Percentiles rank a stretch among this genome's conserved stretches.
phyloP scores from a whole-genome alignment of 1,140 invertebrate species.

The Hylaeus volcanicus region DNA sequence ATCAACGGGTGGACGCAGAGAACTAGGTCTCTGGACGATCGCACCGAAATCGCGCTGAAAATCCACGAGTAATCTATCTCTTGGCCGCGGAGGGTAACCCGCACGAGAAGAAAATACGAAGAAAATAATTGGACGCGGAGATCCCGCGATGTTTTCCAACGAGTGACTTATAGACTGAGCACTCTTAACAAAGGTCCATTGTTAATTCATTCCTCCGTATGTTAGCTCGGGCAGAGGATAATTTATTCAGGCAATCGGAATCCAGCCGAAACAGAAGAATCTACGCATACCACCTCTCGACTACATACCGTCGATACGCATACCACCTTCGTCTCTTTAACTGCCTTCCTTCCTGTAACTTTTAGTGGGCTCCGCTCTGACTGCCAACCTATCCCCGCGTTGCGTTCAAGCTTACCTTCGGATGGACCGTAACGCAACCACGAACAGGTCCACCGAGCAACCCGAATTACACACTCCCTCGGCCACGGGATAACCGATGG shows the following conservation, averaged over 20 bases:
- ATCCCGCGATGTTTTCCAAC: not conserved
- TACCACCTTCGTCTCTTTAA: conserved; percentile 46
- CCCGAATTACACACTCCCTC: conserved; percentile 60
- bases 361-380: conserved; percentile 21
- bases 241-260: conserved; percentile 47
- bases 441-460: conserved; percentile 17
- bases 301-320: conserved; percentile 31
- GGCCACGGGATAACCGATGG: not conserved
- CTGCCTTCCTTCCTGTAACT: conserved; percentile 51
- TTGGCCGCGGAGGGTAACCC: no score
- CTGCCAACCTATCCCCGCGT: not conserved
- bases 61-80: no score
- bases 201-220: conserved; percentile 36
- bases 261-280: conserved; percentile 35
- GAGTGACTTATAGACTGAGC: conserved; percentile 41
- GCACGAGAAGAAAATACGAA: conserved; percentile 2
- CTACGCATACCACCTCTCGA: conserved; percentile 24
- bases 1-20: no score
- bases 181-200: conserved; percentile 49
- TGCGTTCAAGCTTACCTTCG: conserved; percentile 17
- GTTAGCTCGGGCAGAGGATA: conserved; percentile 22
- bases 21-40: no score
- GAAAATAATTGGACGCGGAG: not conserved
- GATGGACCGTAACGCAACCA: conserved; percentile 20
- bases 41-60: no score